A percentile compares a stretch with the other conserved stretches of the same genome.
Evolutionary conservation across 92 coral and sea anemone species (phyloP).

Genomic region (Nematostella vectensis): DNA sequence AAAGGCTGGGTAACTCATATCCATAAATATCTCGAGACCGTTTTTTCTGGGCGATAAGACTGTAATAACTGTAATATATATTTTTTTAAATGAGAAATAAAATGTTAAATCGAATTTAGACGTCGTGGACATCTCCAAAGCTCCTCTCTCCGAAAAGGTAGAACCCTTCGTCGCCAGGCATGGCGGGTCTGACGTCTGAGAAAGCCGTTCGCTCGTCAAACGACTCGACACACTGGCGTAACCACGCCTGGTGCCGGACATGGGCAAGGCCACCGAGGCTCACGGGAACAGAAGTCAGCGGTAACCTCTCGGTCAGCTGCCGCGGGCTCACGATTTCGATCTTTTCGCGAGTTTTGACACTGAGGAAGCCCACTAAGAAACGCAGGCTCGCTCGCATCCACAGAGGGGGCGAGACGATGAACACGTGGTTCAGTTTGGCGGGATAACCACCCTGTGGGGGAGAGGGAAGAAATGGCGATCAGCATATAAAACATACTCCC

Average conservation of each 20-base stretch:
- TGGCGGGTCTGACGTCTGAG: slow-evolving; percentile 2
- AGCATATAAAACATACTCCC: not conserved
- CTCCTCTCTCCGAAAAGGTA: too few species aligned
- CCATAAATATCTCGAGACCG: not conserved
- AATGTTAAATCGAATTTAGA: too few species aligned
- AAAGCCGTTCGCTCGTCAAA: slow-evolving; percentile 2
- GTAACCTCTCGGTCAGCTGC: slow-evolving; percentile 18
- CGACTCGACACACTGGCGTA: slow-evolving; percentile 6
- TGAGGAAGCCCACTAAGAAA: slow-evolving; percentile 14
- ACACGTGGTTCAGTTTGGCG: slow-evolving; percentile 24
- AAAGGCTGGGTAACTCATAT: not conserved
- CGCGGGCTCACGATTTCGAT: slow-evolving; percentile 14
- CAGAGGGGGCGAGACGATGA: slow-evolving; percentile 39
- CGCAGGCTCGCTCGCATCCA: slow-evolving; percentile 26
- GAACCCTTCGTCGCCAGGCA: too few species aligned
- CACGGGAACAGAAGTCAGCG: slow-evolving; percentile 23
- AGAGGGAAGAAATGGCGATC: not conserved
- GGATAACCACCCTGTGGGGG: slow-evolving; percentile 31
- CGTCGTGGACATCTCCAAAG: too few species aligned
- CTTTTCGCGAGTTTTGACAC: slow-evolving; percentile 17
- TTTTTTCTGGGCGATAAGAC: slow-evolving; percentile 1
- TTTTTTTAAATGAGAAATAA: too few species aligned
- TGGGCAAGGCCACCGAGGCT: slow-evolving; percentile 20
- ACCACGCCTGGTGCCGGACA: slow-evolving; percentile 11
- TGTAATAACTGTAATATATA: too few species aligned